Conservation (phyloP, 2,797 vertebrate species). For the Valencia hispanica region DNA sequence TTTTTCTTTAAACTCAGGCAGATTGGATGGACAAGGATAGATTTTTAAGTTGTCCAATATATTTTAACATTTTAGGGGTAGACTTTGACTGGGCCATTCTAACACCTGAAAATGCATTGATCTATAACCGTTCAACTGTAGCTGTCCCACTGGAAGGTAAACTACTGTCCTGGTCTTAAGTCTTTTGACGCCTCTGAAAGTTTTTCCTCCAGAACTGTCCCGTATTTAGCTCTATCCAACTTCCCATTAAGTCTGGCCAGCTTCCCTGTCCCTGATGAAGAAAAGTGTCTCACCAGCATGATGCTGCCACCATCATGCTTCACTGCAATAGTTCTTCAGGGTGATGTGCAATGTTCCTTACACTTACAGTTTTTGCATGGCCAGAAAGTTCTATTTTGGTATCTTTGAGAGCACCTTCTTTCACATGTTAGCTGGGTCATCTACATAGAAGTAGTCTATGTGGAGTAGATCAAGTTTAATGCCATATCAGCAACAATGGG, state of each 20-base stretch:
- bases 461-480: too few species aligned
- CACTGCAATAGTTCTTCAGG: neutral
- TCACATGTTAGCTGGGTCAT: too few species aligned
- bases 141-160: neutral
- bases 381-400: too few species aligned
- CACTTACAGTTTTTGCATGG: too few species aligned
- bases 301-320: neutral
- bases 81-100: neutral
- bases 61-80: neutral
- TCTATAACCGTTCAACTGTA: neutral
- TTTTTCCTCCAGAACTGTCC: neutral
- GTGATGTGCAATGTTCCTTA: neutral
- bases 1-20: neutral
- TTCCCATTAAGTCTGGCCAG: neutral
- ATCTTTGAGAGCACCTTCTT: too few species aligned
- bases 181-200: neutral
- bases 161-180: neutral
- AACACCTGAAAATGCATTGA: neutral
- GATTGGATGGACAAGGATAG: neutral
- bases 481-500: too few species aligned
- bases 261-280: neutral
- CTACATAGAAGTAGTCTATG: too few species aligned
- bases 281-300: neutral
- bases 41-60: neutral
- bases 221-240: neutral